Base-by-base conservation (phyloP, 2,113 vertebrate species). In the Calypte anna region DNA sequence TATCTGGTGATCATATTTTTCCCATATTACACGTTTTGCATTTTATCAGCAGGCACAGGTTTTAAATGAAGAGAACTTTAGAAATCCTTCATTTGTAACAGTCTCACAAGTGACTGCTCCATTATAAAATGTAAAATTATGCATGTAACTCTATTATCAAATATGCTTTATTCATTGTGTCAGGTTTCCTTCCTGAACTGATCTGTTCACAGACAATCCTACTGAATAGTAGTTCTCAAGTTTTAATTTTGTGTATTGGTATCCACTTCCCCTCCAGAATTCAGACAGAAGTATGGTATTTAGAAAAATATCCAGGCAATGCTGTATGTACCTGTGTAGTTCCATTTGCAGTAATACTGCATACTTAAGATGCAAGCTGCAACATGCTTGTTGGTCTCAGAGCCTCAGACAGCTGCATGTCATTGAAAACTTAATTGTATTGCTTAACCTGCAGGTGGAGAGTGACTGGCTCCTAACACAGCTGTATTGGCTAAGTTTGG, bases 21-120 rank as follows among this genome's bases (percentile, higher is more conserved):
- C 48, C 11, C 1, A 1, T 64, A 21, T 61, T 50, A 1, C 16
- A 38, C 6, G 13, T 20, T 38, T 14, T 2, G 1, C 30, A 17
- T 51, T 82, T 72, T 86, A 14, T 64, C 55, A 88, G 25, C 18
- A 69, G 24, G 43, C 10, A 36, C 23, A 70, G 17, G n/a, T 80
- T 88, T 66, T 82, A 76, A 55, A 38, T 91, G 0, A 51, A 53
- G n/a, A 70, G 25, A 4, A 19, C 11, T 68, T 38, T 93, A 53
- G 8, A 75, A 82, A 58, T 31, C 31, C 28, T 79, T 79, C 6
- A 24, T 63, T 69, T 69, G 6, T 72, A 38, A 46, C 33, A 62
- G 12, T 82, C 72, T 48, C 17, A n/a, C 53, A 72, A 75, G 23
- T 62, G 44, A 36, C n/a, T 67, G 5, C 38, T 84, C 76, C 18